These are phyloP conservation scores for Megathymus violae DNA, from an alignment of 1,140 invertebrate species.

Conservation along the genomic window DNA sequence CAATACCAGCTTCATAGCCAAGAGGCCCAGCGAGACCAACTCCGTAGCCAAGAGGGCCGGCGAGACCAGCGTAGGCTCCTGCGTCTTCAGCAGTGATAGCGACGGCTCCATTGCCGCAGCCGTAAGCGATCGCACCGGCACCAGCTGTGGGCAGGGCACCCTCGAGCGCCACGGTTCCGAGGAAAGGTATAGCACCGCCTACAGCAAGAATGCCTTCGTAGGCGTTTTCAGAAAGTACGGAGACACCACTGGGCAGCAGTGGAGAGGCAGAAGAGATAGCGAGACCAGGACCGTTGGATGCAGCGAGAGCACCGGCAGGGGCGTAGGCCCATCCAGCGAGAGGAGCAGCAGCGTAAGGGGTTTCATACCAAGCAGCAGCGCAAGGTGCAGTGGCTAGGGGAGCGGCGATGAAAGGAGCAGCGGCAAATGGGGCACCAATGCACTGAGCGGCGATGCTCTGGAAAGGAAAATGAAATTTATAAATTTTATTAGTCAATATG, in stretches of 20 bases:
- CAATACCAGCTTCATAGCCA: too few species aligned
- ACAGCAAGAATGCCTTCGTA: conserved; percentile 28
- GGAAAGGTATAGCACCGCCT: conserved; percentile 51
- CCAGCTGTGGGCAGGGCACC: conserved; percentile 53
- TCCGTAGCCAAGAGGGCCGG: not conserved
- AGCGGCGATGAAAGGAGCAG: not conserved
- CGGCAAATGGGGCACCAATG: conserved; percentile 9
- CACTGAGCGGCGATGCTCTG: conserved; percentile 35
- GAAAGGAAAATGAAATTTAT: not conserved
- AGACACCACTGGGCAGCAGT: conserved; percentile 44
- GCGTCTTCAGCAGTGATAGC: conserved; percentile 40
- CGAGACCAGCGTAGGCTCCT: not conserved
- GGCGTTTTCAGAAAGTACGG: conserved; percentile 42
- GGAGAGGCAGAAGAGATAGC: conserved; percentile 44
- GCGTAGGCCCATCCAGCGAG: conserved; percentile 5
- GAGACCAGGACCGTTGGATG: conserved; percentile 45
- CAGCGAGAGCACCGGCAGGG: conserved; percentile 31
- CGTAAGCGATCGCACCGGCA: too few species aligned
- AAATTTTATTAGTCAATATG: too few species aligned
- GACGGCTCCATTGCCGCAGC: conserved; percentile 40
- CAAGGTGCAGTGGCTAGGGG: not conserved
- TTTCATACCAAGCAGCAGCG: too few species aligned
- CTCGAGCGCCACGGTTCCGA: conserved; percentile 51
- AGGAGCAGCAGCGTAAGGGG: conserved; percentile 1
- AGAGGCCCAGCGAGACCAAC: not conserved